A percentile compares a stretch with the other conserved stretches of the same genome.
Conservation (phyloP, 1,140 invertebrate genomes). For the Drosophila pseudoananassae region DNA sequence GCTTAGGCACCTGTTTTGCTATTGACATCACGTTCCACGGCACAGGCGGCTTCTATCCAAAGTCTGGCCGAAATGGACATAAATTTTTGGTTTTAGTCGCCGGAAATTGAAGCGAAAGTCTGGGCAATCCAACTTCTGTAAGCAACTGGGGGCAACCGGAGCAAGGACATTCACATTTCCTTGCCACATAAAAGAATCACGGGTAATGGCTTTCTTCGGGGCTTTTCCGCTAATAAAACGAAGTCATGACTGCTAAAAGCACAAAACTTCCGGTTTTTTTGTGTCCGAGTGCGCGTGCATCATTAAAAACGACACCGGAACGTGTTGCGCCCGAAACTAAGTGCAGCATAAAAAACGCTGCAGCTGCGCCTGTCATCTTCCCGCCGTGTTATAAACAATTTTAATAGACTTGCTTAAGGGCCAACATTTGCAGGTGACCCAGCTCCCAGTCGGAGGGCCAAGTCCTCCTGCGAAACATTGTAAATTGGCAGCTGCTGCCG, state of each 20-base stretch:
- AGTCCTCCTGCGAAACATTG: constrained; percentile 52
- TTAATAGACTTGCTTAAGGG: constrained; percentile 80
- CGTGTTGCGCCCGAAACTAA: constrained; percentile 36
- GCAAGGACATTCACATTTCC: constrained; percentile 60
- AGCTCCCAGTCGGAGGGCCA: not conserved
- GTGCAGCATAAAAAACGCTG: constrained; percentile 63
- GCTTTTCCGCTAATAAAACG: constrained; percentile 67
- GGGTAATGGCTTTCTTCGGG: constrained; percentile 54
- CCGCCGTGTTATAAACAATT: constrained; percentile 70
- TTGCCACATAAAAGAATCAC: constrained; percentile 69
- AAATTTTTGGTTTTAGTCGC: constrained; percentile 65
- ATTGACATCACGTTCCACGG: constrained; percentile 74
- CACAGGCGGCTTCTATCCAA: constrained; percentile 29
- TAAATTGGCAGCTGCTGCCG: constrained; percentile 52
- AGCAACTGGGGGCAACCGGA: constrained; percentile 1
- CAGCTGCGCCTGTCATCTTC: constrained; percentile 34
- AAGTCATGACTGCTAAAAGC: constrained; percentile 73
- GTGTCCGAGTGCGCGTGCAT: constrained; percentile 58
- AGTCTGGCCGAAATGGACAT: constrained; percentile 50
- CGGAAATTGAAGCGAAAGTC: constrained; percentile 71
- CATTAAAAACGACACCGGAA: constrained; percentile 70
- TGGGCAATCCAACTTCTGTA: constrained; percentile 42
- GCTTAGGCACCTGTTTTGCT: constrained; percentile 65
- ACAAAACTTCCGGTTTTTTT: constrained; percentile 76
- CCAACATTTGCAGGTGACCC: constrained; percentile 62